phyloP scores from a whole-genome alignment of 2,113 vertebrate species.

The Centropristis striata region DNA sequence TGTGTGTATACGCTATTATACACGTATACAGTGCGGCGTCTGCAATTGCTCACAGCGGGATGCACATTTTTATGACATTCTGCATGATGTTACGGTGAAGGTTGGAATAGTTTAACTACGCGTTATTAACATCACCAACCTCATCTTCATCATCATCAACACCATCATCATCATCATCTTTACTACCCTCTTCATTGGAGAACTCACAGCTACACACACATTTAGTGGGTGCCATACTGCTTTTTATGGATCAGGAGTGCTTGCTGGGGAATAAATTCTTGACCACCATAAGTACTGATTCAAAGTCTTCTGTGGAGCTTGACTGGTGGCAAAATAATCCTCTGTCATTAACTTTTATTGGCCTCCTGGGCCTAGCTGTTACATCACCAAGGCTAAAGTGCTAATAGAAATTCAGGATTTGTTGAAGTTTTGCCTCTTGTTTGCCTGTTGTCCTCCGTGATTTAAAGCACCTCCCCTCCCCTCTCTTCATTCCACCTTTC shows the following conservation, averaged over 20 bases:
- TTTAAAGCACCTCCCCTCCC: slow-evolving; percentile 68
- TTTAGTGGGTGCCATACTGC: slow-evolving; percentile 35
- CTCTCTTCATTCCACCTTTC: slow-evolving; percentile 67
- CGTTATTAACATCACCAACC: slow-evolving; percentile 41
- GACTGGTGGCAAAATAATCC: slow-evolving; percentile 72
- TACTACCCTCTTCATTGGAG: not conserved
- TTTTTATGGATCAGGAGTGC: slow-evolving; percentile 55
- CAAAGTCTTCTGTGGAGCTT: slow-evolving; percentile 40
- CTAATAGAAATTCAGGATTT: slow-evolving; percentile 66
- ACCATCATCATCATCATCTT: slow-evolving; percentile 37
- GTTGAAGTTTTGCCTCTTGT: slow-evolving; percentile 71
- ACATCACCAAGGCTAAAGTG: slow-evolving; percentile 62
- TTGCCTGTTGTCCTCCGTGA: slow-evolving; percentile 71
- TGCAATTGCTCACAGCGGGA: slow-evolving; percentile 35
- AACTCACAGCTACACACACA: slow-evolving; percentile 18
- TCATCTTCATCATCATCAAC: slow-evolving; percentile 37
- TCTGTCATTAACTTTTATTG: slow-evolving; percentile 71
- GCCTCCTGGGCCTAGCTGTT: slow-evolving; percentile 62
- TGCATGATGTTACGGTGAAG: slow-evolving; percentile 24
- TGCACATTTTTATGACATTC: slow-evolving; percentile 34
- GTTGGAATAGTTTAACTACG: slow-evolving; percentile 36
- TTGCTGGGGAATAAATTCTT: slow-evolving; percentile 58
- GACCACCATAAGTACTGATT: slow-evolving; percentile 58
- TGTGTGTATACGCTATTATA: slow-evolving; percentile 22
- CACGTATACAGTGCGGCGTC: slow-evolving; percentile 8